Percentiles rank a stretch among this genome's conserved stretches.
Conservation (phyloP, 2,888 invertebrate species). For the Agrotis puta region DNA sequence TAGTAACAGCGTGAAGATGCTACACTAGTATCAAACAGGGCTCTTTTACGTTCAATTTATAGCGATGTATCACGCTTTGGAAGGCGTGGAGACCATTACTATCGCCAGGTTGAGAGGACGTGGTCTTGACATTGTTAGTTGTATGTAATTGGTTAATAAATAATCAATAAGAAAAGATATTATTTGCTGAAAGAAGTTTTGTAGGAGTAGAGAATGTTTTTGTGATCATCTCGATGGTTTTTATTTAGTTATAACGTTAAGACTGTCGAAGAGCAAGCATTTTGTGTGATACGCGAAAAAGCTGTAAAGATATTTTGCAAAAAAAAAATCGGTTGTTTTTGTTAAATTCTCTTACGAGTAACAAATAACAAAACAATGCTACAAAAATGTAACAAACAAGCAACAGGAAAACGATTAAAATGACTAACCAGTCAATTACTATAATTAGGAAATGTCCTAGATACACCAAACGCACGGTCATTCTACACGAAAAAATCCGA, state of each 20-base stretch:
- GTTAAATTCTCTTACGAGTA: not conserved
- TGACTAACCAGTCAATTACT: conserved; percentile 50
- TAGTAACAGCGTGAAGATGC: not conserved
- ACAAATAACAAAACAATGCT: not conserved
- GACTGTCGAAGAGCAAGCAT: no score
- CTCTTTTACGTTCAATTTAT: conserved; percentile 36
- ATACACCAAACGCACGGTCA: conserved; percentile 29
- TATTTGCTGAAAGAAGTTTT: not conserved
- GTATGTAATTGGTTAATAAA: not conserved
- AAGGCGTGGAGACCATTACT: conserved; percentile 33
- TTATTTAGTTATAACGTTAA: not conserved
- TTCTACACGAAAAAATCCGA: conserved; percentile 29
- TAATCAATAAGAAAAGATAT: not conserved
- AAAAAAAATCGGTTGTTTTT: not conserved
- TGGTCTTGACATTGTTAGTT: not conserved
- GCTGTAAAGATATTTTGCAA: no score
- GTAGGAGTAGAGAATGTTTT: not conserved
- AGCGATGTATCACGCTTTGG: conserved; percentile 28
- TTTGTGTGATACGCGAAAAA: not conserved
- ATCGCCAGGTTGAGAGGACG: not conserved
- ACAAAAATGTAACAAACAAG: conserved; percentile 2
- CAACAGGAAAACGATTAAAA: conserved; percentile 39
- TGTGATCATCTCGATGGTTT: not conserved
- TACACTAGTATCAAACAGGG: not conserved
- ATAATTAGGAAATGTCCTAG: conserved; percentile 54